Evolutionary conservation across 2,113 vertebrate species (phyloP), one percentile per base, ranked within the genome.

Genomic region (Cryptomyrus ogoouensis): DNA sequence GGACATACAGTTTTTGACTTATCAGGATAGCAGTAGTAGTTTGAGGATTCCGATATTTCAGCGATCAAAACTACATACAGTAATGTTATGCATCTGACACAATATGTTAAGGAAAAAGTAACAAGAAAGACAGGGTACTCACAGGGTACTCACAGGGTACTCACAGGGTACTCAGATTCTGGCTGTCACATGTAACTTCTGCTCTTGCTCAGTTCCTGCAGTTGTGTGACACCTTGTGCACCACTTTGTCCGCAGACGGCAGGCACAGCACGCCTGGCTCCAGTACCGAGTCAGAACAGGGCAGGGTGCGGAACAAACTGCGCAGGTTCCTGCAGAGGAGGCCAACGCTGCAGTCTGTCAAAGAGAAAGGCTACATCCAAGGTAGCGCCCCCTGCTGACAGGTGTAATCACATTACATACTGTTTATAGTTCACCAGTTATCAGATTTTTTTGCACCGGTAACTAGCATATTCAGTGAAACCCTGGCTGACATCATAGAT

Each of bases 281-380:
- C 24, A 6, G 88, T 17, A 15, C 89, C 7, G 97, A 97, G 39
- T 92, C 89, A 0, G 98, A 99, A 52, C 90, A 96, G 92, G 96
- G 89, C 90, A 96, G 94, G 77, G 97, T 98, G 24, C 96, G 97
- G 21, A 95, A 94, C 89, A 97, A 97, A 52, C 96, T 99, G 5
- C 93, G 94, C 62, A 98, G 96, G 83, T 98, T 99, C 93, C 96
- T 99, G 24, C 97, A 96, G 93, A 95, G 95, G 53, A 92, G 98
- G 52, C 98, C 98, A 0, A 98, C 98, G 0, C 92, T 98, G 91
- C 98, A 99, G 93, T 96, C 96, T 1, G 95, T 98, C 56, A 95
- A 98, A 5, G 98, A 99, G 85, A 96, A 94, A 77, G 98, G 98
- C 77, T 99, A 99, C 95, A 98, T 98, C 93, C 94, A 94, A 94